Evolutionary conservation across 2,113 vertebrate genomes (phyloP).

Genomic region (Tetrax tetrax): DNA sequence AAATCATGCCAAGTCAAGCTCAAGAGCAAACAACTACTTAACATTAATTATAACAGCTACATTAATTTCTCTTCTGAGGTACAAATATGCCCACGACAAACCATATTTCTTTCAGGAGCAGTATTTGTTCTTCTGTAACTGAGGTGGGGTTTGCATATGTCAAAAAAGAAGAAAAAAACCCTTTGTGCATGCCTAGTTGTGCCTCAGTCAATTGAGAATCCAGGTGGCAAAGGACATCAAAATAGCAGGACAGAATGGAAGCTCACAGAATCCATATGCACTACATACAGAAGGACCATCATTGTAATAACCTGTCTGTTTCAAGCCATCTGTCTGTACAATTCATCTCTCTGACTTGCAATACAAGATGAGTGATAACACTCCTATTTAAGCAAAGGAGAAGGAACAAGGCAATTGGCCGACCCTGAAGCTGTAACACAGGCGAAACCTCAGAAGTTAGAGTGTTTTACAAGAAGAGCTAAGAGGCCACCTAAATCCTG

Average conservation of each 20-base stretch:
- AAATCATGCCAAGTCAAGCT: background rate
- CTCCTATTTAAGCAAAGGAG: background rate
- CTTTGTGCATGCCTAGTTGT: background rate
- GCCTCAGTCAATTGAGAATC: conserved; percentile 15
- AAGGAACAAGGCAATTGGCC: background rate
- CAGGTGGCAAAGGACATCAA: conserved; percentile 52
- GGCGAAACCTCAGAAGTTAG: background rate
- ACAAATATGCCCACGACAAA: background rate
- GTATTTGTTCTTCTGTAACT: conserved; percentile 9
- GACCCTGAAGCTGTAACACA: background rate
- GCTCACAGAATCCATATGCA: conserved; percentile 39
- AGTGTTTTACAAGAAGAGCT: background rate
- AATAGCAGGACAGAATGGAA: conserved; percentile 38
- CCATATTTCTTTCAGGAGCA: background rate
- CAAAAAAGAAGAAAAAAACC: background rate
- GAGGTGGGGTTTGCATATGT: conserved; percentile 7
- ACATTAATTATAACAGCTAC: background rate
- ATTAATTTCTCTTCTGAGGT: background rate
- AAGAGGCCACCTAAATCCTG: background rate
- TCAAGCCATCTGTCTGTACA: conserved; percentile 44
- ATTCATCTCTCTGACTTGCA: background rate
- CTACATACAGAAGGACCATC: background rate
- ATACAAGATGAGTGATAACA: background rate
- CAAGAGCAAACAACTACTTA: background rate
- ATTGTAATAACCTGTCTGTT: conserved; percentile 48